Evolutionary conservation across 2,113 vertebrate genomes (phyloP), one percentile per base, ranked within the genome.

Genomic region (Lepidiolamprologus cunningtoni): DNA sequence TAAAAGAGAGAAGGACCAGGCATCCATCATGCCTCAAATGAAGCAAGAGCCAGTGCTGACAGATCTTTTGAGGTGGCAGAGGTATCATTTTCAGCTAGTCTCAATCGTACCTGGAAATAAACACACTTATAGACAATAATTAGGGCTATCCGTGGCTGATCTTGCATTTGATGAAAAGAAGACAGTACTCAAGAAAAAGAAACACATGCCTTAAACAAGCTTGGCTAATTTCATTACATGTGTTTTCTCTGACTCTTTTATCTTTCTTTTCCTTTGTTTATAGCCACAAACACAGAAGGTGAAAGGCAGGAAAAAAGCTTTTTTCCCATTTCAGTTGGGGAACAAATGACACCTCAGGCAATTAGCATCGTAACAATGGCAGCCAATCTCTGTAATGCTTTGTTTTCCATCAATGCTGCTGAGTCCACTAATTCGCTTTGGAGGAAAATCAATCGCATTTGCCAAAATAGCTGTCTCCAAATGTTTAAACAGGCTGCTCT

Each of bases 341-440:
- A 91, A 81, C 80, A 92, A 94, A 92, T 84, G 79, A 88, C 86
- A 93, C 90, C 76, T 83, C 71, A 76, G 87, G 90, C 88, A 93
- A 92, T 94, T 90, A 92, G 57, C 78, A 79, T 82, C 6, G 35
- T 90, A 87, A 89, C 90, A 93, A 89, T 79, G 47, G 81, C 85
- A 87, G 94, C 76, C 80, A 93, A 90, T 92, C 87, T 90, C 66
- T 86, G 28, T 87, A 90, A 83, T 87, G 90, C 88, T 90, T 94
- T 94, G 91, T 93, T 94, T 93, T 86, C 86, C 83, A 90, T 93
- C 90, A 89, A 57, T 71, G 80, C 90, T 89, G 87, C 85, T 85
- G 81, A 79, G 78, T 86, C 37, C 53, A 82, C 86, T 87, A 85
- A 93, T 94, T 92, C 54, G 61, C 92, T 95, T 92, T 90, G 87